These are phyloP conservation scores for Goniozus legneri DNA, from an alignment of 1,140 invertebrate species.

Conservation along the genomic window DNA sequence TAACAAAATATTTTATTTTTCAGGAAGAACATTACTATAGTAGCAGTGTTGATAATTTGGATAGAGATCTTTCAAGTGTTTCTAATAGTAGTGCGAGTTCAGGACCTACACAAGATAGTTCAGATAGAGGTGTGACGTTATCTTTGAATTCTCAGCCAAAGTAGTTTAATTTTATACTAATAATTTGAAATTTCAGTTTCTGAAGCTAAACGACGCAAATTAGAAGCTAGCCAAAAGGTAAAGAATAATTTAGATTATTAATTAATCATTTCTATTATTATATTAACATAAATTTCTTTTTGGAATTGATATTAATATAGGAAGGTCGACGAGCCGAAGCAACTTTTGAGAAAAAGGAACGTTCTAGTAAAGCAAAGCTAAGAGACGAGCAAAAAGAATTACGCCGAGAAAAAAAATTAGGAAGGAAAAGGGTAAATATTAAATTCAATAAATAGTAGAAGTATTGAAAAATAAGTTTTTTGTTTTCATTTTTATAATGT, in stretches of 20 bases:
- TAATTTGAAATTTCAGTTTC: constrained; percentile 14
- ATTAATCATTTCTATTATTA: no score
- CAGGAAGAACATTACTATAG: constrained; percentile 58
- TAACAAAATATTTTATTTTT: constrained; percentile 17
- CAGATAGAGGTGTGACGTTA: constrained; percentile 53
- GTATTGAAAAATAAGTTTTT: constrained; percentile 1
- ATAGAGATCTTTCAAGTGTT: constrained; percentile 54
- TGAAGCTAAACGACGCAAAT: constrained; percentile 75
- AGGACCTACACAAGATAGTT: constrained; percentile 48
- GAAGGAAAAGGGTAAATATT: constrained; percentile 65
- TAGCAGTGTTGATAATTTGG: constrained; percentile 45
- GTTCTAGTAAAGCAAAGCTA: constrained; percentile 62
- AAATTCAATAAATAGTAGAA: constrained; percentile 3
- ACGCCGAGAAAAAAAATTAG: constrained; percentile 72
- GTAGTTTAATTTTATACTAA: background rate
- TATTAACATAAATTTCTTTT: no score
- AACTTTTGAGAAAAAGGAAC: constrained; percentile 63
- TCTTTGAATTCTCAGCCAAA: background rate
- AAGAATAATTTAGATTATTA: no score
- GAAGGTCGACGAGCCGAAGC: constrained; percentile 58
- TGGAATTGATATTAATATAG: no score
- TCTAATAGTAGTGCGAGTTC: constrained; percentile 56
- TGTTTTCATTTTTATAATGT: no score
- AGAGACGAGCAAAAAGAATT: constrained; percentile 67
- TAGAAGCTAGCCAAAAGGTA: constrained; percentile 75